phyloP scores from a whole-genome alignment of 2,888 invertebrate species.

The Spisula solida region DNA sequence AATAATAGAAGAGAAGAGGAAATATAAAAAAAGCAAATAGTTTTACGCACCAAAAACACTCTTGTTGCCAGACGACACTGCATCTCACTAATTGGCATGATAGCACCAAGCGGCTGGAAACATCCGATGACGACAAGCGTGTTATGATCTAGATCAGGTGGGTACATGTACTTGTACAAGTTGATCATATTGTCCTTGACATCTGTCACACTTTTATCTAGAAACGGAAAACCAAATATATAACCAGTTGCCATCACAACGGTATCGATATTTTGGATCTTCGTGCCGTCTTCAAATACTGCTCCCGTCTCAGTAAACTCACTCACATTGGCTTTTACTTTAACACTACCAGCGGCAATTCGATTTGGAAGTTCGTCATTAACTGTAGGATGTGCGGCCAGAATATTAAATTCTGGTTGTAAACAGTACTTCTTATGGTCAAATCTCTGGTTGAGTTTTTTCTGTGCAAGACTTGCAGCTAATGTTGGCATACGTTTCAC shows the following conservation, averaged over 20 bases:
- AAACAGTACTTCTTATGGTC: slow-evolving; percentile 87
- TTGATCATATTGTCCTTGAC: slow-evolving; percentile 84
- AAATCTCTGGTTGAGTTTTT: slow-evolving; percentile 81
- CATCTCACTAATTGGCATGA: slow-evolving; percentile 88
- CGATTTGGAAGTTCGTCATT: slow-evolving; percentile 87
- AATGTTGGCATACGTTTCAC: slow-evolving; percentile 57
- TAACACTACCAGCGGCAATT: slow-evolving; percentile 85
- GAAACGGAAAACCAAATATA: slow-evolving; percentile 87
- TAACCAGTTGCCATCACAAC: slow-evolving; percentile 87
- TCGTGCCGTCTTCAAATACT: slow-evolving; percentile 83
- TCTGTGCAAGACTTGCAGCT: not conserved
- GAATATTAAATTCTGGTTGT: slow-evolving; percentile 84
- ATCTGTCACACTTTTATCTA: slow-evolving; percentile 82
- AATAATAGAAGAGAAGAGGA: no score
- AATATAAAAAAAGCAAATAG: no score
- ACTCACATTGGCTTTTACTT: slow-evolving; percentile 83
- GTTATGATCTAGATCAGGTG: slow-evolving; percentile 82
- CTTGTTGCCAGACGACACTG: slow-evolving; percentile 88
- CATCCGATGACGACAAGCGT: slow-evolving; percentile 88
- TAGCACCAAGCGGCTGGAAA: slow-evolving; percentile 88
- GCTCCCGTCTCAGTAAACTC: slow-evolving; percentile 81
- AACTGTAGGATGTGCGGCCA: slow-evolving; percentile 84
- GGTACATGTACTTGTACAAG: slow-evolving; percentile 87
- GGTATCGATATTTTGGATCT: slow-evolving; percentile 84
- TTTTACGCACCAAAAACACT: slow-evolving; percentile 83